Percentiles rank a stretch among this genome's conserved stretches.
These are phyloP conservation scores for Sepioteuthis lessoniana DNA, from an alignment of 2,888 invertebrate species.

Conservation along the genomic window DNA sequence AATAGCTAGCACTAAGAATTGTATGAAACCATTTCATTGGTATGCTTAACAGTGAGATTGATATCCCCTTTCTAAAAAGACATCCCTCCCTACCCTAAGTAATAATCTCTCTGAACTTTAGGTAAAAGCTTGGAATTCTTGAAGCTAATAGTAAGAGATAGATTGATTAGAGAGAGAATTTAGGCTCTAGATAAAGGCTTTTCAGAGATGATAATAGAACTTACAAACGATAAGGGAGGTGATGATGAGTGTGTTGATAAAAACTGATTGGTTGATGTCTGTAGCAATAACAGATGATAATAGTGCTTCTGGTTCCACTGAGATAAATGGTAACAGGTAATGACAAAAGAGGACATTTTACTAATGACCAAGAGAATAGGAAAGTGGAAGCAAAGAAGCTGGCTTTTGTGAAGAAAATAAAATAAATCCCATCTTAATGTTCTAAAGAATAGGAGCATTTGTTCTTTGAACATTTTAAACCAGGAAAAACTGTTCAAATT, in stretches of 20 bases:
- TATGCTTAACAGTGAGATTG: neutral
- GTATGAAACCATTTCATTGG: neutral
- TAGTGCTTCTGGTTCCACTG: too few species aligned
- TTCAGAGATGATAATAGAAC: neutral
- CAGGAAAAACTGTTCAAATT: too few species aligned
- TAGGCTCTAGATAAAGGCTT: neutral
- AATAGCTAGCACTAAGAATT: neutral
- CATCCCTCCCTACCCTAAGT: neutral
- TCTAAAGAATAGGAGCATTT: too few species aligned
- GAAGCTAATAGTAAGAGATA: neutral
- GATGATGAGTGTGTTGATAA: neutral
- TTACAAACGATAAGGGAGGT: neutral
- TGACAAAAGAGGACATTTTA: too few species aligned
- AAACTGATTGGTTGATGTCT: neutral
- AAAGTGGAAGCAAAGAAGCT: too few species aligned
- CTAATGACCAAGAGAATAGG: too few species aligned
- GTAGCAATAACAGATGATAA: too few species aligned
- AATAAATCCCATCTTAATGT: too few species aligned
- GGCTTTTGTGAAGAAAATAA: too few species aligned
- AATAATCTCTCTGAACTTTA: neutral
- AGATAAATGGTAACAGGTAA: too few species aligned
- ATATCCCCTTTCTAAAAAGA: neutral
- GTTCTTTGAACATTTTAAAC: too few species aligned
- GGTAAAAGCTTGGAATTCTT: slow-evolving; percentile 4
- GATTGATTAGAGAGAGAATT: neutral